These are phyloP conservation scores for Saguinus imperator DNA, from an alignment of 2,113 vertebrate genomes.

Conservation along the genomic window DNA sequence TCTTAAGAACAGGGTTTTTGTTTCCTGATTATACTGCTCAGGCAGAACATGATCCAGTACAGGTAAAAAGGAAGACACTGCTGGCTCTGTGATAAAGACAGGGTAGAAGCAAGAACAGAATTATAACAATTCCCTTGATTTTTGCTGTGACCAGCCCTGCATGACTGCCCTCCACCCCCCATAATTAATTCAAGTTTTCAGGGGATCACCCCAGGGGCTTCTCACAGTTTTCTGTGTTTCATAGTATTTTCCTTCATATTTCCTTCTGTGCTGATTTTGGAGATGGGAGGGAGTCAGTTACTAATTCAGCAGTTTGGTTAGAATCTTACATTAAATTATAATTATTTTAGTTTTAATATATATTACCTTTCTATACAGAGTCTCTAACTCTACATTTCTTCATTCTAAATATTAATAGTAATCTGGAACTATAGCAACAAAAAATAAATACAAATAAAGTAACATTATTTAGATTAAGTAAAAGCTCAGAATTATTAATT, in stretches of 20 bases:
- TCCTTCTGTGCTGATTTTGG: background rate
- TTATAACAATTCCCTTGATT: background rate
- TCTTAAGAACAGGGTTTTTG: background rate
- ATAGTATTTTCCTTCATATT: background rate
- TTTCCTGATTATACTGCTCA: background rate
- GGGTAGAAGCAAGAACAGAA: background rate
- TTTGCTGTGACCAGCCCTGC: background rate
- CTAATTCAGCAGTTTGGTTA: background rate
- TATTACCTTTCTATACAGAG: background rate
- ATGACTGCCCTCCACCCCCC: background rate
- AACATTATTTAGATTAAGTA: background rate
- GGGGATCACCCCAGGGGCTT: background rate
- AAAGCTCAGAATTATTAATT: background rate
- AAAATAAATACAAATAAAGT: background rate
- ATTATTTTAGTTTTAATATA: background rate
- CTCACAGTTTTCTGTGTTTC: background rate
- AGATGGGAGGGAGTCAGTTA: background rate
- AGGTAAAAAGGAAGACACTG: background rate
- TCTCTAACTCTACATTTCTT: background rate
- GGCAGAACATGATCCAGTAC: background rate
- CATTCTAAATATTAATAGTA: background rate
- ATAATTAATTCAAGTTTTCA: background rate
- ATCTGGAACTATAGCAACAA: background rate
- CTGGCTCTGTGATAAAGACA: background rate
- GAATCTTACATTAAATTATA: background rate